A percentile compares a stretch with the other conserved stretches of the same genome.
These are phyloP conservation scores for Perodicticus potto DNA, from an alignment of 2,797 vertebrate genomes.

Conservation along the genomic window DNA sequence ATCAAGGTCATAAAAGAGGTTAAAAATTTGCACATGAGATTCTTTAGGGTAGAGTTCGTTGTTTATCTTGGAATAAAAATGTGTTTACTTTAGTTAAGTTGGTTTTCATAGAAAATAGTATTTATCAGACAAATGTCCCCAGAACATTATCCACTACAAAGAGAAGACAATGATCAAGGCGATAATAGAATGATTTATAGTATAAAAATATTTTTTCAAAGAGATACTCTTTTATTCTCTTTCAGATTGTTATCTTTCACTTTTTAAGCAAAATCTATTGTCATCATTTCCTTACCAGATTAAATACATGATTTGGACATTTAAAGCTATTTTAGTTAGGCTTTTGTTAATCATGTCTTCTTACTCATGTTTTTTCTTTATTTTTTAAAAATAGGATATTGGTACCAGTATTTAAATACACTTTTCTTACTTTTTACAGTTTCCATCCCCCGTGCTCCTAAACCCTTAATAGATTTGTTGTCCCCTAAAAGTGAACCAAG, in stretches of 20 bases:
- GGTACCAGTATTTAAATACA: neutral
- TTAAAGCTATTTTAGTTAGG: slow-evolving; percentile 34
- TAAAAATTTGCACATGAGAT: neutral
- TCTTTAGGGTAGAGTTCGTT: neutral
- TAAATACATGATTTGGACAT: neutral
- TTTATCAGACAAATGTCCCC: slow-evolving; percentile 4
- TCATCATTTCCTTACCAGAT: neutral
- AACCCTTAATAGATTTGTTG: neutral
- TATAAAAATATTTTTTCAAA: neutral
- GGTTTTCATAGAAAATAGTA: slow-evolving; percentile 32
- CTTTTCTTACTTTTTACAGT: neutral
- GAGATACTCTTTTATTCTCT: neutral
- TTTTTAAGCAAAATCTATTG: neutral
- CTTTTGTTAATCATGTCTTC: neutral
- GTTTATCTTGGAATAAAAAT: neutral
- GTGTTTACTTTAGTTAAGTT: neutral
- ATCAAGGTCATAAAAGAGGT: neutral
- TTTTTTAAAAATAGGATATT: neutral
- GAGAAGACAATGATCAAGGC: neutral
- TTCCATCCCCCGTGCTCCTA: neutral
- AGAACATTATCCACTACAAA: neutral
- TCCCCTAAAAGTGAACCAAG: neutral
- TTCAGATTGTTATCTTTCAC: neutral
- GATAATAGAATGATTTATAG: neutral
- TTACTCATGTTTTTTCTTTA: neutral